A percentile compares a stretch with the other conserved stretches of the same genome.
These are phyloP conservation scores for human (Homo sapiens) DNA, from an alignment of 2,113 vertebrate genomes.

Conservation along the genomic window GRCh38 chr3:83382501-83383000, in stretches of 20 bases:
- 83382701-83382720: neutral
- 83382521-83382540: neutral
- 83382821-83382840: neutral
- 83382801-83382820: neutral
- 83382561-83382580: neutral
- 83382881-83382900: neutral
- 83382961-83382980: neutral
- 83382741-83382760: neutral
- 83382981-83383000: neutral
- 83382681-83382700: neutral
- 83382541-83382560: neutral
- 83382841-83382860: neutral
- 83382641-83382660: neutral
- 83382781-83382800: neutral
- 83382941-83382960: neutral
- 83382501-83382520: neutral
- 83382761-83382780: neutral
- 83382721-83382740: neutral
- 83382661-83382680: neutral
- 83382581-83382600: neutral
- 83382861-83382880: neutral
- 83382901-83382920: neutral
- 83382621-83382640: neutral
- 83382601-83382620: neutral
- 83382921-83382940: neutral